phyloP scores from a whole-genome alignment of 2,113 vertebrate genomes.

The Siniperca knerii region DNA sequence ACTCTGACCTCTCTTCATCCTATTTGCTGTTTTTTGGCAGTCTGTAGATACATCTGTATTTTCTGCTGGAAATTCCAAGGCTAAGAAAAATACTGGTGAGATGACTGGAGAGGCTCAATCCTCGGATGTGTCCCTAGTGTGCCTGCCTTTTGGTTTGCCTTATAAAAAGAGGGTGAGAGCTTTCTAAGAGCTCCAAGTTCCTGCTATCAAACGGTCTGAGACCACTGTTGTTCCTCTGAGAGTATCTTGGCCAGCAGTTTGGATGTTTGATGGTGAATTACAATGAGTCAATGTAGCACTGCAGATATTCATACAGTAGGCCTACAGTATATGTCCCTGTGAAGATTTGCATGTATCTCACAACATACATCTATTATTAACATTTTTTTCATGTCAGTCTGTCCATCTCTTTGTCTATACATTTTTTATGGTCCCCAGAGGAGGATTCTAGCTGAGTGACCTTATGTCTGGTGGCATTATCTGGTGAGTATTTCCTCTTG shows the following conservation, averaged over 20 bases:
- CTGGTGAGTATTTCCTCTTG: no score
- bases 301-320: no score
- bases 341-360: no score
- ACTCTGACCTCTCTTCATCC: neutral
- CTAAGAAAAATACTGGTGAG: conserved; percentile 23
- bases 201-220: conserved; percentile 39
- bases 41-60: neutral
- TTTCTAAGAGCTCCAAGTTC: conserved; percentile 25
- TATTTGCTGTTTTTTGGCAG: neutral
- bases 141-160: conserved; percentile 33
- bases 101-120: conserved; percentile 19
- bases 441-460: no score
- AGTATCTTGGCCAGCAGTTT: conserved; percentile 1
- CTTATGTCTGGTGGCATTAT: no score
- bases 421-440: no score
- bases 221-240: conserved; percentile 31
- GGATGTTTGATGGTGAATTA: no score
- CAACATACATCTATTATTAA: no score
- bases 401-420: no score
- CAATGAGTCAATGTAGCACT: no score
- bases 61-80: conserved; percentile 24
- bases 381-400: no score
- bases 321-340: no score
- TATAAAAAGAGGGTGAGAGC: conserved; percentile 12
- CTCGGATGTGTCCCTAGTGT: conserved; percentile 42